Percentiles rank a stretch among this genome's conserved stretches.
Conservation (phyloP, 2,797 vertebrate genomes). For the Oryzias sinensis region DNA sequence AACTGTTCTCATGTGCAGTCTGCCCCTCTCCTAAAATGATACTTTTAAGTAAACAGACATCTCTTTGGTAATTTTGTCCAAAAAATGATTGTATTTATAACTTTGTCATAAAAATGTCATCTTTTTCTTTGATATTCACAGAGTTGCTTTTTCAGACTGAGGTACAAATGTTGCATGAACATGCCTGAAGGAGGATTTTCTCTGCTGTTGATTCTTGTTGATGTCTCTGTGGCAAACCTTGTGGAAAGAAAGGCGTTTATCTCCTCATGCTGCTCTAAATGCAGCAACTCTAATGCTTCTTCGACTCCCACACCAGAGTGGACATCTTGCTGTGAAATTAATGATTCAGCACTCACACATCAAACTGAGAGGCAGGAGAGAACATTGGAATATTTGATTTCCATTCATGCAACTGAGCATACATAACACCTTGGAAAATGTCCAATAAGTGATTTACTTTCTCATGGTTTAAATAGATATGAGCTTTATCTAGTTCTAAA, state of each 20-base stretch:
- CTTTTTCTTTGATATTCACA: neutral
- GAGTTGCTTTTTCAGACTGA: neutral
- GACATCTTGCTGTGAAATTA: conserved; percentile 71
- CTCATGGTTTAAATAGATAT: conserved; percentile 1
- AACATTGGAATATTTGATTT: conserved; percentile 77
- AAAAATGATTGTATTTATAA: too few species aligned
- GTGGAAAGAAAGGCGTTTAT: conserved; percentile 68
- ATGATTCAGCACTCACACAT: conserved; percentile 61
- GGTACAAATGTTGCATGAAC: neutral
- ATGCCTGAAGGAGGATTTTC: neutral
- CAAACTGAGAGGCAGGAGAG: conserved; percentile 66
- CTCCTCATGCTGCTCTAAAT: conserved; percentile 53
- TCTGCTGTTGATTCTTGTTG: conserved; percentile 37
- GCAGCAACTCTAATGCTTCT: conserved; percentile 47
- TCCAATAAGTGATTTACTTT: conserved; percentile 58
- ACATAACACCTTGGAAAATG: conserved; percentile 60
- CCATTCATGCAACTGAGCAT: conserved; percentile 60
- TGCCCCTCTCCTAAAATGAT: too few species aligned
- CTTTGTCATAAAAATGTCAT: too few species aligned
- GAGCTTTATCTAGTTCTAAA: conserved; percentile 2
- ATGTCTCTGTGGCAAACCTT: conserved; percentile 64
- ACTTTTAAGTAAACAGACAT: too few species aligned
- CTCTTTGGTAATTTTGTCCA: too few species aligned
- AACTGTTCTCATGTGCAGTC: too few species aligned
- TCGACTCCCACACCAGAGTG: conserved; percentile 40